Evolutionary conservation across 2,113 vertebrate species (phyloP).

Genomic region (Scomber scombrus): DNA sequence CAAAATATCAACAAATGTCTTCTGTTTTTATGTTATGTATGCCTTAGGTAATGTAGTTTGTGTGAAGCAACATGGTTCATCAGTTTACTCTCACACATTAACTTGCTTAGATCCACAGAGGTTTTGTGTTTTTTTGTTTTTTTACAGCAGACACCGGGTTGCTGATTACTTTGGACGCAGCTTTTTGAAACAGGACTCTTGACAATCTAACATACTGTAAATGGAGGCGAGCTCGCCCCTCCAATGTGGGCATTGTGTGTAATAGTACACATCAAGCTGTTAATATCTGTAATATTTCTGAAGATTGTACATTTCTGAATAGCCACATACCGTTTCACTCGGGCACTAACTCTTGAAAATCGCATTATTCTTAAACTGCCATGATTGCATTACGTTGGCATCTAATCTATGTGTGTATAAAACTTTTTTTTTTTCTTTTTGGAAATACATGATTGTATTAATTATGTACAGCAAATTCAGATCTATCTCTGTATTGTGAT

Average conservation of each 20-base stretch:
- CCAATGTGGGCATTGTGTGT: constrained; percentile 36
- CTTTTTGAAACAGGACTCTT: constrained; percentile 5
- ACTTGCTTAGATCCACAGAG: constrained; percentile 3
- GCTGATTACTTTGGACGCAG: constrained; percentile 1
- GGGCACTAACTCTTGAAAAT: neutral
- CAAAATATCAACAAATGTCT: neutral
- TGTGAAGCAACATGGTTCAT: neutral
- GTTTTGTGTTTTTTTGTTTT: no score
- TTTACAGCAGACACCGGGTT: constrained; percentile 7
- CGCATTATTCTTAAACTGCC: constrained; percentile 34
- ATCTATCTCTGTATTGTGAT: constrained; percentile 42
- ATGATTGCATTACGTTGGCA: constrained; percentile 37
- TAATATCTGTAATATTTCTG: constrained; percentile 29
- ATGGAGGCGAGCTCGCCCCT: constrained; percentile 27
- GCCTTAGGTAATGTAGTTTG: constrained; percentile 36
- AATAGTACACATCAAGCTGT: constrained; percentile 10
- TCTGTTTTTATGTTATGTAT: constrained; percentile 17
- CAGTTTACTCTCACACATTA: neutral
- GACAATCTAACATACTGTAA: constrained; percentile 57
- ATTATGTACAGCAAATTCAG: constrained; percentile 7
- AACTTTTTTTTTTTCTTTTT: constrained; percentile 2
- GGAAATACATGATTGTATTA: constrained; percentile 55
- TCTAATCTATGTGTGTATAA: constrained; percentile 32
- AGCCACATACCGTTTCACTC: constrained; percentile 17
- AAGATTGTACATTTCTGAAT: constrained; percentile 22